Conservation (phyloP, 2,888 invertebrate genomes). For the Drosophila planitibia region DNA sequence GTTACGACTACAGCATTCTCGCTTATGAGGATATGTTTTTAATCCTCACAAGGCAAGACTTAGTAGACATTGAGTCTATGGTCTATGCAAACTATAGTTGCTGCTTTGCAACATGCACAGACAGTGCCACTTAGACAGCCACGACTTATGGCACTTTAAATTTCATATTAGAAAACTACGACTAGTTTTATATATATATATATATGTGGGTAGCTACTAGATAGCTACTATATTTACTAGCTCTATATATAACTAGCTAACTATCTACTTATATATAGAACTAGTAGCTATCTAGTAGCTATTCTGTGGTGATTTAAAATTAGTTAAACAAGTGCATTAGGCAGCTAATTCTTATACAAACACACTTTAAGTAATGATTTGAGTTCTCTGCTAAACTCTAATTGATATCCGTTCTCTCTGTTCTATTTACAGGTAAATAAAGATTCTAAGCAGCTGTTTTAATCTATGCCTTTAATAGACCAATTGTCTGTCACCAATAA, state of each 20-base stretch:
- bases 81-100: background rate
- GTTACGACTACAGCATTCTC: background rate
- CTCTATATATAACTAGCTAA: too few relatives aligned
- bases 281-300: background rate
- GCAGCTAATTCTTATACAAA: background rate
- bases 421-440: conserved; percentile 56
- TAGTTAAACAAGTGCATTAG: background rate
- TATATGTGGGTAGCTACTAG: too few relatives aligned
- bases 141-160: background rate
- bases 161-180: background rate
- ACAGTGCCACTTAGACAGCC: background rate
- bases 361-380: conserved; percentile 51
- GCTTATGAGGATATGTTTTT: background rate
- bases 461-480: conserved; percentile 42
- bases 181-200: too few relatives aligned
- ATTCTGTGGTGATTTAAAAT: background rate
- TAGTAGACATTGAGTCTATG: background rate
- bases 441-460: conserved; percentile 28
- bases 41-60: background rate
- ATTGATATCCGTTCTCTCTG: conserved; percentile 32
- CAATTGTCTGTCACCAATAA: conserved; percentile 45
- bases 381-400: conserved; percentile 22
- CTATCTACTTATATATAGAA: too few relatives aligned
- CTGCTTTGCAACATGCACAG: background rate
- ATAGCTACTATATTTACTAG: background rate